phyloP scores from a whole-genome alignment of 2,888 invertebrate species.

The Abscondita cerata region DNA sequence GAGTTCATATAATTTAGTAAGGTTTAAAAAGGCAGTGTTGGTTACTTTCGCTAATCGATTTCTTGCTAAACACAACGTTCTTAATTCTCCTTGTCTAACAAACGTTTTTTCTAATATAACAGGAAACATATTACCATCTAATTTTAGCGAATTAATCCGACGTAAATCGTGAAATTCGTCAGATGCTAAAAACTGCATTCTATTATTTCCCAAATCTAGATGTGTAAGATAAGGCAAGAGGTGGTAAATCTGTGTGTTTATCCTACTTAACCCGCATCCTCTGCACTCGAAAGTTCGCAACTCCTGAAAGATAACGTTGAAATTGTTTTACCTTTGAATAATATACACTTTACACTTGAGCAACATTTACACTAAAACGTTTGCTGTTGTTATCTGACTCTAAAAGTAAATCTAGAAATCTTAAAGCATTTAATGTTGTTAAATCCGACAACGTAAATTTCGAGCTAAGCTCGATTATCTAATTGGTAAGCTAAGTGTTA shows the following conservation, averaged over 20 bases:
- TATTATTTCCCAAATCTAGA: slow-evolving; percentile 79
- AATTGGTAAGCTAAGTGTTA: no score
- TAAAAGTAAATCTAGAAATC: not conserved
- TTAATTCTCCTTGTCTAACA: slow-evolving; percentile 63
- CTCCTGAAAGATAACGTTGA: slow-evolving; percentile 62
- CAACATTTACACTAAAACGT: slow-evolving; percentile 10
- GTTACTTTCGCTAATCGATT: slow-evolving; percentile 79
- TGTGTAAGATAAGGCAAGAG: slow-evolving; percentile 74
- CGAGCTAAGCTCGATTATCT: no score
- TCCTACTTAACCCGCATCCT: slow-evolving; percentile 72
- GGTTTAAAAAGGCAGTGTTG: slow-evolving; percentile 75
- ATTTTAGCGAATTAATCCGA: slow-evolving; percentile 67
- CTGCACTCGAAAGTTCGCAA: slow-evolving; percentile 75
- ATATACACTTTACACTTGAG: slow-evolving; percentile 14
- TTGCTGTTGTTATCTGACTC: slow-evolving; percentile 14
- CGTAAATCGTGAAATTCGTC: slow-evolving; percentile 76
- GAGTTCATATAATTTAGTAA: slow-evolving; percentile 71
- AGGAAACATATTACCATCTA: slow-evolving; percentile 81
- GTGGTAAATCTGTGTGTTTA: slow-evolving; percentile 82
- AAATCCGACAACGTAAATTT: no score
- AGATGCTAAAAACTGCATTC: slow-evolving; percentile 74
- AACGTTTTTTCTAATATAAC: slow-evolving; percentile 78
- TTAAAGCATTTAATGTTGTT: no score
- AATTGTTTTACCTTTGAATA: slow-evolving; percentile 14
- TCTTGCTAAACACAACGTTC: slow-evolving; percentile 67